Evolutionary conservation across 2,797 vertebrate genomes (phyloP).

Genomic region (Rhinella marina): DNA sequence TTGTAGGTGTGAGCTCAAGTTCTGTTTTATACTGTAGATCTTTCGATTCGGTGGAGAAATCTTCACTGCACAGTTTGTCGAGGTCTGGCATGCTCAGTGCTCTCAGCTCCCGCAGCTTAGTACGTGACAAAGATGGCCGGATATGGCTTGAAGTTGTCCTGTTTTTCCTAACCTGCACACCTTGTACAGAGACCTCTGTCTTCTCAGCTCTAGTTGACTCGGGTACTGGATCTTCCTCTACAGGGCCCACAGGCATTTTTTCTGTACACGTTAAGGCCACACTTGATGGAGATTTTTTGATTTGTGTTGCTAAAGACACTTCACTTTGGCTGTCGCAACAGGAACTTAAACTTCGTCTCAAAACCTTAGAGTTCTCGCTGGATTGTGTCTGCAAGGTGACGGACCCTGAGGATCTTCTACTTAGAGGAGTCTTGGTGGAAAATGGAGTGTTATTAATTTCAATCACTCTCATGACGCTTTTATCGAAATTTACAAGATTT

Average conservation of each 20-base stretch:
- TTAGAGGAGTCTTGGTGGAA: constrained; percentile 75
- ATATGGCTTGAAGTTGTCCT: constrained; percentile 71
- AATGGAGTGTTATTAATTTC: constrained; percentile 76
- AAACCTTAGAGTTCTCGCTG: constrained; percentile 63
- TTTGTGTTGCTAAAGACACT: constrained; percentile 61
- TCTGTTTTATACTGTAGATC: constrained; percentile 74
- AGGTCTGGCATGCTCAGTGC: constrained; percentile 93
- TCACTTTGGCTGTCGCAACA: constrained; percentile 75
- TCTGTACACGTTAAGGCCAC: constrained; percentile 63
- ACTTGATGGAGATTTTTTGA: constrained; percentile 69
- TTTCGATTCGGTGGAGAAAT: constrained; percentile 68
- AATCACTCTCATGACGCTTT: constrained; percentile 76
- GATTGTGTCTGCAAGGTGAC: constrained; percentile 65
- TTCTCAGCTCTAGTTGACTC: constrained; percentile 36
- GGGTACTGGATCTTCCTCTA: constrained; percentile 50
- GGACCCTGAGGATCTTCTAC: constrained; percentile 81
- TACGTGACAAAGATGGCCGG: constrained; percentile 72
- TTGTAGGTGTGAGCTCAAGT: constrained; percentile 72
- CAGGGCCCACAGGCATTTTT: constrained; percentile 57
- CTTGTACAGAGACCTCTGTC: accelerated
- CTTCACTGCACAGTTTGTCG: constrained; percentile 84
- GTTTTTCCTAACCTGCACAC: constrained; percentile 72
- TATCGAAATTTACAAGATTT: constrained; percentile 89
- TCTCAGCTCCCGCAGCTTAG: constrained; percentile 84
- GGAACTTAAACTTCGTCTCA: constrained; percentile 82